A percentile compares a stretch with the other conserved stretches of the same genome.
Conservation (phyloP, 2,888 invertebrate genomes). For the Erannis defoliaria region DNA sequence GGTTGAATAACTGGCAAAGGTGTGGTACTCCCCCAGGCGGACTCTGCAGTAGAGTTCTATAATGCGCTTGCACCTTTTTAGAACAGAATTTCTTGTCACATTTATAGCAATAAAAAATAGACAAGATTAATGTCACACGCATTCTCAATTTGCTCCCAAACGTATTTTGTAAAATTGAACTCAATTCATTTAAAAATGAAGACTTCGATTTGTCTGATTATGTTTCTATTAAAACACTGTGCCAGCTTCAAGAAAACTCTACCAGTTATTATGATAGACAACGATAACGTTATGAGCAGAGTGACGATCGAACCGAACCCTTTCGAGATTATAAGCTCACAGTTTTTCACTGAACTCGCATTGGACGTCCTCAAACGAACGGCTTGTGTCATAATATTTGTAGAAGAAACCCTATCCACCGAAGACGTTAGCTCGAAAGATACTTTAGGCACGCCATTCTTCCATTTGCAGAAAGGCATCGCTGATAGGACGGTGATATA, state of each 20-base stretch:
- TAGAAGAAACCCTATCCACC: constrained; percentile 63
- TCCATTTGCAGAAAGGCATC: constrained; percentile 53
- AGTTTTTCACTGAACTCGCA: constrained; percentile 57
- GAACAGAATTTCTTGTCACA: not conserved
- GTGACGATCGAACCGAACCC: constrained; percentile 35
- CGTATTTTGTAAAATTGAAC: too few species aligned
- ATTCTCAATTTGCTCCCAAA: too few species aligned
- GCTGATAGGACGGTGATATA: constrained; percentile 58
- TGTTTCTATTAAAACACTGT: constrained; percentile 29
- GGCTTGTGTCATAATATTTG: constrained; percentile 61
- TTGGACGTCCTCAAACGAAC: constrained; percentile 52
- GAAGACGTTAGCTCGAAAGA: constrained; percentile 69
- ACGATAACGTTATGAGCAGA: constrained; percentile 51
- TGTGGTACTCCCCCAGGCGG: too few species aligned
- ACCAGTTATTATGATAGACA: constrained; percentile 67
- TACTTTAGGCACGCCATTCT: constrained; percentile 59
- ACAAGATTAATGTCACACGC: too few species aligned
- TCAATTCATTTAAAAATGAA: too few species aligned
- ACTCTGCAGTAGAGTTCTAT: too few species aligned
- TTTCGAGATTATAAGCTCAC: not conserved
- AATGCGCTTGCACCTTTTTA: not conserved
- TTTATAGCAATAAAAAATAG: too few species aligned
- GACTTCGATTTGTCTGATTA: not conserved
- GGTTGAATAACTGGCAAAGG: too few species aligned
- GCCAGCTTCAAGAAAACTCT: constrained; percentile 43